Evolutionary conservation across 2,888 invertebrate genomes (phyloP).

Genomic region (Alviniconcha strummeri): DNA sequence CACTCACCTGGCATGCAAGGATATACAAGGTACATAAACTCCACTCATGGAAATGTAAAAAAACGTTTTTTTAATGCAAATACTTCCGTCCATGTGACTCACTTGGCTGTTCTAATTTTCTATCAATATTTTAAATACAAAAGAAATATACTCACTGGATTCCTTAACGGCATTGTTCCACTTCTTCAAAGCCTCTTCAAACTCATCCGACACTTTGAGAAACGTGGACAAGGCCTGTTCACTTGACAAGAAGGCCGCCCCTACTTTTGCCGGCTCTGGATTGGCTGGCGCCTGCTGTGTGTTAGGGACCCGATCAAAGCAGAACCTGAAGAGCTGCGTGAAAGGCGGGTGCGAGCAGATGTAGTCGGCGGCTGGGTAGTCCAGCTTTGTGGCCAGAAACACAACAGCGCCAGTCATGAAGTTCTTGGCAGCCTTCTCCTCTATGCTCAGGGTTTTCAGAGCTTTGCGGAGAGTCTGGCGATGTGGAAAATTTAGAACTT

Average conservation of each 20-base stretch:
- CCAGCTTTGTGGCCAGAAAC: conserved; percentile 42
- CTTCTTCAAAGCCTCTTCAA: conserved; percentile 37
- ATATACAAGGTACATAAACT: too few relatives aligned
- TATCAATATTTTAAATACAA: too few relatives aligned
- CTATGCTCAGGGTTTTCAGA: not conserved
- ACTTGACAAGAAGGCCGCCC: conserved; percentile 36
- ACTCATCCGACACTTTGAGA: conserved; percentile 36
- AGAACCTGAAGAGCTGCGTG: conserved; percentile 43
- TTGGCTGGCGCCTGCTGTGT: conserved; percentile 23
- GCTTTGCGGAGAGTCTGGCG: conserved; percentile 16
- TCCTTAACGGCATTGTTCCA: conserved; percentile 29
- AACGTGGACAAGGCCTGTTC: conserved; percentile 31
- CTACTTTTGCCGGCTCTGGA: conserved; percentile 38
- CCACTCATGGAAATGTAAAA: too few relatives aligned
- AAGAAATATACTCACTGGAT: conserved; percentile 8
- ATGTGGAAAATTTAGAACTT: too few relatives aligned
- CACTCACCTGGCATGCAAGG: too few relatives aligned
- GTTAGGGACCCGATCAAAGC: conserved; percentile 28
- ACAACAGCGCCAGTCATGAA: conserved; percentile 40
- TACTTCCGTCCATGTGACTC: too few relatives aligned
- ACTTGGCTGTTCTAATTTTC: too few relatives aligned
- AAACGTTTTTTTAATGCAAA: too few relatives aligned
- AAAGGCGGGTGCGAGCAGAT: conserved; percentile 46
- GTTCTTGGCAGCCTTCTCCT: conserved; percentile 21
- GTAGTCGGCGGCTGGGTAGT: conserved; percentile 47